phyloP scores from a whole-genome alignment of 1,140 invertebrate genomes.

The Drosophila lacteicornis region DNA sequence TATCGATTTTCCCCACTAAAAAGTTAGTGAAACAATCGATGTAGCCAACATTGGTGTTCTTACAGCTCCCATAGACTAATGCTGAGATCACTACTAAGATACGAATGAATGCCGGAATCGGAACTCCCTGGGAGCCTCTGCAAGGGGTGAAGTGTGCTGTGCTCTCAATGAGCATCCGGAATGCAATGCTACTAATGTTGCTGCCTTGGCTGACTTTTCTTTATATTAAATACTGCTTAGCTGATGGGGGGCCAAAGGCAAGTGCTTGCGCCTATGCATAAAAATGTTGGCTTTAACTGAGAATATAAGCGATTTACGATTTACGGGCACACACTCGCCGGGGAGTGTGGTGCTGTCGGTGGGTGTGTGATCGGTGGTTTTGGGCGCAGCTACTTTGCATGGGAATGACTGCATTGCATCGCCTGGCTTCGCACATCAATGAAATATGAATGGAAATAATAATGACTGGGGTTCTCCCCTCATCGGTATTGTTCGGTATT shows the following conservation, averaged over 20 bases:
- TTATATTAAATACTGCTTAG: conserved; percentile 11
- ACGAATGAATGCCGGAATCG: conserved; percentile 3
- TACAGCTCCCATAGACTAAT: not conserved
- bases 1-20: not conserved
- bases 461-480: conserved; percentile 25
- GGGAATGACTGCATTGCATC: conserved; percentile 65
- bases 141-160: conserved; percentile 16
- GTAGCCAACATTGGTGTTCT: not conserved
- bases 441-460: conserved; percentile 61
- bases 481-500: conserved; percentile 19
- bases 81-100: conserved; percentile 9
- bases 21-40: not conserved
- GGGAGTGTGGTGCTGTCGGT: conserved; percentile 22
- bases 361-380: conserved; percentile 38
- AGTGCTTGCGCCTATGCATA: conserved; percentile 70
- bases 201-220: conserved; percentile 26
- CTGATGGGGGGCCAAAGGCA: conserved; percentile 41
- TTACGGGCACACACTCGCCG: conserved; percentile 34
- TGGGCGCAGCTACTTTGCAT: conserved; percentile 60
- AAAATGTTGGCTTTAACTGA: conserved; percentile 53
- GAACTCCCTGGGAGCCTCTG: conserved; percentile 20
- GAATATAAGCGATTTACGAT: conserved; percentile 55
- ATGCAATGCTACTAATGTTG: conserved; percentile 47
- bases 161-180: conserved; percentile 42
- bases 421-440: conserved; percentile 32